These are phyloP conservation scores for Herminia tarsipennalis DNA, from an alignment of 2,888 invertebrate species.

Conservation along the genomic window DNA sequence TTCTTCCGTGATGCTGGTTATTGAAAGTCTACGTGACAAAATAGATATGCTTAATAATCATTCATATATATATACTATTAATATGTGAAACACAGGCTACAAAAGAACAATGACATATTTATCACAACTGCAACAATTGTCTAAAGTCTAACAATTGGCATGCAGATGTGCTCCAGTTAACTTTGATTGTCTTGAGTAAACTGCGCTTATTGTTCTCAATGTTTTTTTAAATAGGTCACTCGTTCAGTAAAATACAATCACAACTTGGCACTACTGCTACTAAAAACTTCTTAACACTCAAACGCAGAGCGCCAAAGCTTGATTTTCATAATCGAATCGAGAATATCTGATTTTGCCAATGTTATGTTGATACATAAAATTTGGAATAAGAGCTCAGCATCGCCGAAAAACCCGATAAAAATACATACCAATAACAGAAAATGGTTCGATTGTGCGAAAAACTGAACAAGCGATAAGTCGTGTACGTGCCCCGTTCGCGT, in stretches of 20 bases:
- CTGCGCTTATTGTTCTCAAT: slow-evolving; percentile 21
- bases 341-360: slow-evolving; percentile 13
- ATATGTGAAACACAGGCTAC: slow-evolving; percentile 2
- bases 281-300: slow-evolving; percentile 13
- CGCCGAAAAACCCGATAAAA: slow-evolving; percentile 38
- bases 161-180: slow-evolving; percentile 39
- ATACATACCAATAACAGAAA: slow-evolving; percentile 53
- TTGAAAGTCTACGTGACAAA: neutral
- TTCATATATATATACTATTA: too few species aligned
- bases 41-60: neutral
- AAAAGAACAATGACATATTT: slow-evolving; percentile 28
- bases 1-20: slow-evolving; percentile 6
- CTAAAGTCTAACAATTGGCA: slow-evolving; percentile 26
- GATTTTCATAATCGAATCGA: slow-evolving; percentile 17
- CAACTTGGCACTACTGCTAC: neutral
- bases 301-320: slow-evolving; percentile 6
- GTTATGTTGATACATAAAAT: slow-evolving; percentile 24
- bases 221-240: slow-evolving; percentile 20
- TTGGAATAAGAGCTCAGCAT: slow-evolving; percentile 23
- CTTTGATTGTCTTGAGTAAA: slow-evolving; percentile 31
- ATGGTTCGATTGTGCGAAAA: slow-evolving; percentile 50
- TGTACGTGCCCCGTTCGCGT: slow-evolving; percentile 67
- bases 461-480: slow-evolving; percentile 61
- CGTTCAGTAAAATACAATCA: neutral
- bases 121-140: slow-evolving; percentile 29